These are phyloP conservation scores for Sturmia bella DNA, from an alignment of 2,888 invertebrate species.

Conservation along the genomic window DNA sequence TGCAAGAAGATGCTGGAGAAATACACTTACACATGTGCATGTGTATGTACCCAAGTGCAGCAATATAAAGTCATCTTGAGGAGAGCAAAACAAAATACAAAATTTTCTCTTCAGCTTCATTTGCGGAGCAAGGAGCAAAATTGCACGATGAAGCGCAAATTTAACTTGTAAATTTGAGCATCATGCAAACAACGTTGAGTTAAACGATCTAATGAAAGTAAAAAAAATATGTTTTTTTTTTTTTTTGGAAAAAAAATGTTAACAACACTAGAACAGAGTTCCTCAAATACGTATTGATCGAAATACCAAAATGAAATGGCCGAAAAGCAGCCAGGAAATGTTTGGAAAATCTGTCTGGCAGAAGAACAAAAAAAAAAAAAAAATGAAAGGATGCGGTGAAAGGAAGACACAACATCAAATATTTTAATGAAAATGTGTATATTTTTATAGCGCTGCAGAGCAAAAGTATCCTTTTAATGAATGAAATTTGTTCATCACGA, in stretches of 20 bases:
- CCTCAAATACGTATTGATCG: conserved; percentile 25
- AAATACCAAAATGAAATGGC: neutral
- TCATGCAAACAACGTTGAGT: conserved; percentile 59
- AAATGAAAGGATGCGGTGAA: neutral
- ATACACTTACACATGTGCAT: too few species aligned
- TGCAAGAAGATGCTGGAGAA: conserved; percentile 8
- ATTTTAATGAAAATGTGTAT: conserved; percentile 34
- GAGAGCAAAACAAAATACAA: conserved; percentile 21
- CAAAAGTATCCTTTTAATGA: conserved; percentile 58
- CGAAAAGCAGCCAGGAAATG: conserved; percentile 1
- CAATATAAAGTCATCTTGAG: conserved; percentile 29
- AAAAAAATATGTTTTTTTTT: conserved; percentile 32
- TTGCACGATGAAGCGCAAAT: conserved; percentile 19
- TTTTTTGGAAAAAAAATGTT: conserved; percentile 30
- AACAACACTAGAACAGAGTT: conserved; percentile 6
- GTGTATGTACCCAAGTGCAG: conserved; percentile 3
- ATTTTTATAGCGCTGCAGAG: conserved; percentile 3
- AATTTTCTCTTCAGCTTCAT: neutral
- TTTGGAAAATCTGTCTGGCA: conserved; percentile 17
- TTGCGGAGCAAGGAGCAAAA: conserved; percentile 26
- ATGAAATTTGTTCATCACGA: conserved; percentile 60
- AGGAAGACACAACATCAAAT: conserved; percentile 17
- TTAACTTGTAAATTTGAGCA: conserved; percentile 55
- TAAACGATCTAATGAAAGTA: conserved; percentile 67
- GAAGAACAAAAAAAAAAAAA: neutral